Evolutionary conservation across 2,797 vertebrate species (phyloP), one percentile per base, ranked within the genome.

Genomic region (Sardinella longiceps): DNA sequence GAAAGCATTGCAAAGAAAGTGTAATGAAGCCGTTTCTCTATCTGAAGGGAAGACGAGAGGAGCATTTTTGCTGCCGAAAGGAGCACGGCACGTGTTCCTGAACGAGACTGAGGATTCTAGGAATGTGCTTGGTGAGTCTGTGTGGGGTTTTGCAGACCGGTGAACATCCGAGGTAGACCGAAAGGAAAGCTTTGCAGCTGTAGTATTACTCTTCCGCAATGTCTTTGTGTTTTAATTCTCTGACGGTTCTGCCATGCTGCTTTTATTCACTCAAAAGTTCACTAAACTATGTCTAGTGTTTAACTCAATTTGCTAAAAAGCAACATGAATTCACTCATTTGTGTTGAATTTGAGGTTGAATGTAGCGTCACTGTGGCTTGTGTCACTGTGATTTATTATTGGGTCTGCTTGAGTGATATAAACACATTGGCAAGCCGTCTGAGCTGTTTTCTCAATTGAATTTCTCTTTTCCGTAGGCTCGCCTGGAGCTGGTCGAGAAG

Each of bases 1-100:
- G 90, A 87, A 84, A 84, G 86, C 5, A 46, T 77, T 87, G 83
- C 85, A 66, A 39, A 85, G 18, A 33, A 85, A 63, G 1, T 87
- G 84, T 97, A 96, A 97, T 90, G 81, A 83, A 89, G 90, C 84
- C 46, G 30, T 81, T 96, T 97, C 70, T 77, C 70, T 84, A 91
- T 77, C 96, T 96, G 87, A 98, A 99, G 97, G 97, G 96, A 97
- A 97, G 92, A 96, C 93, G 7, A 97, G 96, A 95, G 96, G 95
- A 93, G 96, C 95, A 6, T 96, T 99, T 90, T 95, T 92, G 81
- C 93, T 99, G 92, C 96, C 97, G 87, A 97, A 95, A 95, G 97
- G 96, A 97, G 97, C 97, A 88, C 95, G 95, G 89, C 96, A 96
- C 94, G 92, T 98, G 92, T 97, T 95, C 94, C 94, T 98, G 91